Evolutionary conservation across 2,888 invertebrate genomes (phyloP), one percentile per base, ranked within the genome.

Genomic region (Melangyna quadrimaculata): DNA sequence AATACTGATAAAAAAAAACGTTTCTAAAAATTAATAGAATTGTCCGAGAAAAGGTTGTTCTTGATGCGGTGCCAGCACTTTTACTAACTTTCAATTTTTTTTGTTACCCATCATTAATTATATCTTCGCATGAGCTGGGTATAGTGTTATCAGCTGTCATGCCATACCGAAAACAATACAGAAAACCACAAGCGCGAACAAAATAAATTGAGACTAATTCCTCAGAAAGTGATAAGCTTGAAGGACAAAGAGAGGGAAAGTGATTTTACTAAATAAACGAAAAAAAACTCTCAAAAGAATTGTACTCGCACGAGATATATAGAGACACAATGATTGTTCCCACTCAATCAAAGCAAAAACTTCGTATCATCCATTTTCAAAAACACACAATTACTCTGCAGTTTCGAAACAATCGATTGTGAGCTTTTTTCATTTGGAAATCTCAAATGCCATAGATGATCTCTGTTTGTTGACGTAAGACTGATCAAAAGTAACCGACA

Each of bases 61-160:
- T 79, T 79, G 74, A 75, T 74, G 74, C 57, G 59, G 45, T 75
- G 74, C 14, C 74, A 61, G 83, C 22, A 74, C 74, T 84, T 84
- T 84, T 61, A 84, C 75, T 80, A 72, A 84, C 74, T 80, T 84
- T 59, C 29, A 43, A 75, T 43, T 80, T 80, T n/a, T 71, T 67
- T 75, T 84, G 75, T 53, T 40, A 37, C 4, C 71, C 84, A 55
- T 75, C 75, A 84, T 57, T 80, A 84, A 69, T 77, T 84, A n/a
- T 84, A 80, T 84, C 80, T 71, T 80, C 59, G 75, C 35, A 29
- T n/a, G 10, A 75, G 51, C 32, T 59, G 79, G 35, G 2, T 59
- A 10, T 55, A 27, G 45, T 61, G 53, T 84, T 84, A 51, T 51
- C 51, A 27, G 45, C 27, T 51, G 80, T 80, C 80, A 29, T 80